Base-by-base conservation (phyloP, 2,113 vertebrate genomes). In the Zosterops lateralis region DNA sequence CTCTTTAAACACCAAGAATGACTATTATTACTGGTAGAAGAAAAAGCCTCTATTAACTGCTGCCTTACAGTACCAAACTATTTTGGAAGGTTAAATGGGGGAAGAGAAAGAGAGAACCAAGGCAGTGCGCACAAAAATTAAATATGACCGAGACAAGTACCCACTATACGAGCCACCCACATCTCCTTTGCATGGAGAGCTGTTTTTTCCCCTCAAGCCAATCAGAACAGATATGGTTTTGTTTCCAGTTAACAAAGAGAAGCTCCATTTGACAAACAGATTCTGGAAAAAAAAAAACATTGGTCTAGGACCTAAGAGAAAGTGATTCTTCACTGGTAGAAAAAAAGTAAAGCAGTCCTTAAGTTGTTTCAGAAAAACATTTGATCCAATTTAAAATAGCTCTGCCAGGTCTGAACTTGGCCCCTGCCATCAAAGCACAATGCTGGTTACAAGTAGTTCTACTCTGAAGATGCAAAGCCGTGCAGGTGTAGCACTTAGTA, bases 171-270 rank as follows among this genome's bases (percentile, higher is more conserved):
- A 89, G 53, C 45, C 87, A 65, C 48, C 24, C 48, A 68, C 28
- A 64, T 14, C 44, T 48, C 58, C 58, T 73, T 31, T 58, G 42
- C 48, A 42, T 21, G 58, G 61, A 93, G 21, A 87, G 14, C 78
- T 91, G 60, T 4, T 66, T 77, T 60, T 45, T 16, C 22, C 32
- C 31, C 65, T 81, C 51, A 61, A 79, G 53, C 50, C 40, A 56
- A 32, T 36, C 44, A 57, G 50, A 94, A 95, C 66, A 95, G 77
- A 94, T 9, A 17, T 53, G 48, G 48, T 11, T 84, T 91, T 92
- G 84, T 91, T 88, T 86, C 50, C 54, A 79, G 34, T 73, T 76
- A 90, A 92, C 78, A 80, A 84, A 92, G 57, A 89, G 31, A 93
- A 75, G 58, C 48, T 90, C 80, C 73, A 68, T 51, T 72, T 77